Base-by-base conservation (phyloP, 2,113 vertebrate species). In the Probosciger aterrimus region DNA sequence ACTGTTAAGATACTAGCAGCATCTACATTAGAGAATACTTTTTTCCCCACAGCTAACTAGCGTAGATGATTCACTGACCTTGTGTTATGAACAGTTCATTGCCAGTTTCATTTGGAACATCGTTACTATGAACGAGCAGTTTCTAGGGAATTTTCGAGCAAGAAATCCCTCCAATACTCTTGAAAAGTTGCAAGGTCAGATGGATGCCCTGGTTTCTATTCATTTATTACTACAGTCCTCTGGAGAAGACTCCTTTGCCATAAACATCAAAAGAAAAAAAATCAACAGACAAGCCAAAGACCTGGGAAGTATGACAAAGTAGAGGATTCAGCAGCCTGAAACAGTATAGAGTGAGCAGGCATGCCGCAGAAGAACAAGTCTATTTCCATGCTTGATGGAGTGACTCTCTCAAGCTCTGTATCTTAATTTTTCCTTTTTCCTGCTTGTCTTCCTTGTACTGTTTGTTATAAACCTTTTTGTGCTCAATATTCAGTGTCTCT, bases 121-220 rank as follows among this genome's bases (percentile, higher is more conserved):
- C 10, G 1, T 60, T 84, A 77, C 37, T 64, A 78, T 0, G 7
- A 94, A 85, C 1, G 4, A 93, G 30, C 27, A 67, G 27, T 67
- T 90, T 37, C 80, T 62, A 31, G 55, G 31, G 70, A 92, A 73
- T 74, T 96, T 87, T 47, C 80, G 30, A 74, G 53, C 33, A 77
- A 65, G 22, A 89, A 89, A 91, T 82, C 31, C 20, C 50, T 91
- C n/a, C 78, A 92, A 71, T 33, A n/a, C 16, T 35, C 44, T 63
- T 91, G 74, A 83, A 78, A 95, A 95, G 71, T 92, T 91, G 62
- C 88, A 97, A 97, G 93, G 91, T 91, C 82, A 83, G 92, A 96
- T 37, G 23, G 55, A 96, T 91, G 12, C n/a, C n/a, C 50, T 65
- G 68, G 46, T 23, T 94, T 89, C 64, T 71, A 85, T 92, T 88